Percentiles rank a stretch among this genome's conserved stretches.
Conservation (phyloP, 2,113 vertebrate species). For the Oreochromis spilurus region DNA sequence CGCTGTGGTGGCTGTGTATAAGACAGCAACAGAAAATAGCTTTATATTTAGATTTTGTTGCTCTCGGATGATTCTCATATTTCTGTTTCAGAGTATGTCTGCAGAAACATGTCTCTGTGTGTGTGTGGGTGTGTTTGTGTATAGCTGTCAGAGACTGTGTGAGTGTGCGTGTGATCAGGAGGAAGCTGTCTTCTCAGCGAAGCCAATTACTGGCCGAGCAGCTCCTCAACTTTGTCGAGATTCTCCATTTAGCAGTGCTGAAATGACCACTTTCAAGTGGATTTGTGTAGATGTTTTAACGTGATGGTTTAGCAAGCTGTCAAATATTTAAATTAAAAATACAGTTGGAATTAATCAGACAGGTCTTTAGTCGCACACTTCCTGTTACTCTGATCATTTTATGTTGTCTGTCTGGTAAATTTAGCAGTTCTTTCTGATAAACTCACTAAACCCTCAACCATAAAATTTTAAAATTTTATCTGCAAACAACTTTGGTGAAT, state of each 20-base stretch:
- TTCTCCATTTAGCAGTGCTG: neutral
- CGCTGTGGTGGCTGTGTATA: neutral
- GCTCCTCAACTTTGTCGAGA: neutral
- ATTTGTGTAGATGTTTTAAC: neutral
- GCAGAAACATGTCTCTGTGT: neutral
- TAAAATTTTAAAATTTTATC: fast-evolving
- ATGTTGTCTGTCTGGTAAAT: neutral
- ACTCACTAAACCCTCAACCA: neutral
- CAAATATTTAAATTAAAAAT: neutral
- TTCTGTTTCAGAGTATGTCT: neutral
- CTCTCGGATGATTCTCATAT: neutral
- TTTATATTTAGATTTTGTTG: neutral
- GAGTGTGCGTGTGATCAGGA: neutral
- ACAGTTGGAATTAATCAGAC: neutral
- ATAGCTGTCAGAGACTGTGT: neutral
- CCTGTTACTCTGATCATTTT: neutral
- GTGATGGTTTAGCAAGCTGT: neutral
- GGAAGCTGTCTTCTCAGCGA: neutral
- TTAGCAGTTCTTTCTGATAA: neutral
- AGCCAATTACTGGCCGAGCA: neutral
- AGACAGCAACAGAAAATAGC: neutral
- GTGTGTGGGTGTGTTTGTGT: neutral
- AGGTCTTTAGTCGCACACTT: neutral
- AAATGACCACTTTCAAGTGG: neutral
- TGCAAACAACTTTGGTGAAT: neutral